A percentile compares a stretch with the other conserved stretches of the same genome.
Conservation (phyloP, 2,113 vertebrate genomes). For the Progne subis region DNA sequence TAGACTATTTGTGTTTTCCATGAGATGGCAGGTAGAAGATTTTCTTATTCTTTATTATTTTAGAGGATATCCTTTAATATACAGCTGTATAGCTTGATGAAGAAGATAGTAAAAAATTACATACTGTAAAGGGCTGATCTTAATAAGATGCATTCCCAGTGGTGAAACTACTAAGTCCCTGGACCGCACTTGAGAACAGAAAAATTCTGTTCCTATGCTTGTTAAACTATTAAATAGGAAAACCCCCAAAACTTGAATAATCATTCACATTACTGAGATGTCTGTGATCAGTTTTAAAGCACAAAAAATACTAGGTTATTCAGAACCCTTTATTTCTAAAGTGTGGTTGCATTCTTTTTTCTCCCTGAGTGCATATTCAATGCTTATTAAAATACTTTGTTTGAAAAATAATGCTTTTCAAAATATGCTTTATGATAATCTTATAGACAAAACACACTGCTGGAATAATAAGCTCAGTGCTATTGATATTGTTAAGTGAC, state of each 20-base stretch:
- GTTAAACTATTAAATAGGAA: background rate
- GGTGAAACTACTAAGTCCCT: background rate
- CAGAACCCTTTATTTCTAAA: background rate
- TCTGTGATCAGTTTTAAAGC: background rate
- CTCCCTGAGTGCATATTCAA: background rate
- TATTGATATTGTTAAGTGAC: background rate
- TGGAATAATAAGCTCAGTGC: background rate
- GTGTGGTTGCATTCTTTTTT: background rate
- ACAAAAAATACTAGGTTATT: background rate
- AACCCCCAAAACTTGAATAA: accelerated
- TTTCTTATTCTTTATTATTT: background rate
- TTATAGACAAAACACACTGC: background rate
- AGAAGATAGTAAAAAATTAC: too few species aligned
- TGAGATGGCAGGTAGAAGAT: background rate
- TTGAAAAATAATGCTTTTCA: background rate
- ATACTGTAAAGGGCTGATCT: too few species aligned
- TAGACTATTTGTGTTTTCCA: background rate
- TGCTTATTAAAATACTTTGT: background rate
- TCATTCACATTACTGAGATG: background rate
- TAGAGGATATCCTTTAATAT: background rate
- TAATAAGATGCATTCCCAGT: too few species aligned
- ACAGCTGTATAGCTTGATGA: background rate
- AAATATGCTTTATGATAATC: background rate
- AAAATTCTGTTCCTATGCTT: background rate
- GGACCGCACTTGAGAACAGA: background rate